Percentiles rank a stretch among this genome's conserved stretches.
Conservation (phyloP, 1,140 invertebrate species). For the Lethrus apterus region DNA sequence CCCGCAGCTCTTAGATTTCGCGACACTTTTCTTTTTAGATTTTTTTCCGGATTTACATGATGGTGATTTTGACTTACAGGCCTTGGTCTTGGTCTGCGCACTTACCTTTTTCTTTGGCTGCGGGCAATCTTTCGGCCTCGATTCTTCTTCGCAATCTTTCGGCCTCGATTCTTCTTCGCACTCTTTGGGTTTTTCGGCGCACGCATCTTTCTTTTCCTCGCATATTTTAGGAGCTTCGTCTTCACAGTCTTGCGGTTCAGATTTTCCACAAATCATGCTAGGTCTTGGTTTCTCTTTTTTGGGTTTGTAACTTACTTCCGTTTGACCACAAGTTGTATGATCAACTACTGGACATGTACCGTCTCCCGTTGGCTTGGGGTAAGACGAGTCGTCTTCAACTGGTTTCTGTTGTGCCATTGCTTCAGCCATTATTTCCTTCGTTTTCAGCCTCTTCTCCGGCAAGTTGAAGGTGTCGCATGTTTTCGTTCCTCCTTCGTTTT, state of each 20-base stretch:
- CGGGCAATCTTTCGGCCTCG: constrained; percentile 5
- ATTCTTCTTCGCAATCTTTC: background rate
- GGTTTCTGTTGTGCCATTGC: constrained; percentile 4
- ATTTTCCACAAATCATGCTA: background rate
- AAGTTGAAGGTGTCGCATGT: background rate
- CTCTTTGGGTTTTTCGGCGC: background rate
- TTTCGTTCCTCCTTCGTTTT: background rate
- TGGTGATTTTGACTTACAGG: background rate
- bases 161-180: background rate
- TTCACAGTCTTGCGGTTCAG: background rate
- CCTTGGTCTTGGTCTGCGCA: constrained; percentile 1
- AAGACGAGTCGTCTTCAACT: background rate
- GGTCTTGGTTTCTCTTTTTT: background rate
- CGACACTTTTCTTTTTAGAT: background rate
- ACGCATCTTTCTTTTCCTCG: constrained; percentile 2
- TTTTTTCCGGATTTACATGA: background rate
- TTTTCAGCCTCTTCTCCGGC: background rate
- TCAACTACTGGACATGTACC: background rate
- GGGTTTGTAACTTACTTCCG: constrained; percentile 2
- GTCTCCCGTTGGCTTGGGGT: background rate
- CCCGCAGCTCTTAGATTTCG: background rate
- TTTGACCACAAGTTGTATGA: background rate
- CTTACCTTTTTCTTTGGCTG: constrained; percentile 3
- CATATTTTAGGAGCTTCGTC: background rate
- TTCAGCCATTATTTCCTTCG: constrained; percentile 4